Base-by-base conservation (phyloP, 2,797 vertebrate species). In the Amazonetta brasiliensis region DNA sequence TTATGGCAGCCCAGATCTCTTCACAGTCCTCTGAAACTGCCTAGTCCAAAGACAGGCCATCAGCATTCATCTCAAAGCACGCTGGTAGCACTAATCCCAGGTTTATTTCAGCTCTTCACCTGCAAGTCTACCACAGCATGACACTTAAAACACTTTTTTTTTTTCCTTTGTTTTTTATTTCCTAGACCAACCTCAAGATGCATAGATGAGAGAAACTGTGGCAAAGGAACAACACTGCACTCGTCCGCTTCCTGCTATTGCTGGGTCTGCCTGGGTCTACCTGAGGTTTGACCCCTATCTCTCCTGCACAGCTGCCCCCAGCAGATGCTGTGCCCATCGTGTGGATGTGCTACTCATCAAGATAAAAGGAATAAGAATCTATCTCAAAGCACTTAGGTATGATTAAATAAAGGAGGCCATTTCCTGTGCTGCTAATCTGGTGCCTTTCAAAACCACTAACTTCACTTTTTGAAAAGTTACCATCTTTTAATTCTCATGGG, bases 351-450 rank as follows among this genome's bases (percentile, higher is more conserved):
- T 89, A 59, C 90, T 95, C 86, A 95, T 97, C 93, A 94, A 96
- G 96, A 95, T 96, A 93, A 96, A 95, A 95, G 90, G 89, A 94
- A 6, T 77, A 95, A 95, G 94, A 87, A 93, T 93, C 93, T 97
- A 91, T 92, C 90, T 96, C 92, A 94, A 94, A 97, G 94, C 93
- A 95, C 96, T 97, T 91, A 95, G 92, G 87, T 92, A 94, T 87
- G 84, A 94, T 96, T 93, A 95, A 96, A 96, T 96, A 96, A 96
- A 96, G 84, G 80, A 96, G 93, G 89, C 92, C 87, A 95, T 96
- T 96, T 97, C 96, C 95, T 97, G 88, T 90, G 80, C 84, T 95
- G 85, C 93, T 94, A 97, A 96, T 96, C 88, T 93, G 87, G 86
- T 94, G 77, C 74, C 80, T 97, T 97, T 97, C 94, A 92, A 97